phyloP scores from a whole-genome alignment of 1,140 invertebrate species.

The Leptinotarsa undecemlineata region DNA sequence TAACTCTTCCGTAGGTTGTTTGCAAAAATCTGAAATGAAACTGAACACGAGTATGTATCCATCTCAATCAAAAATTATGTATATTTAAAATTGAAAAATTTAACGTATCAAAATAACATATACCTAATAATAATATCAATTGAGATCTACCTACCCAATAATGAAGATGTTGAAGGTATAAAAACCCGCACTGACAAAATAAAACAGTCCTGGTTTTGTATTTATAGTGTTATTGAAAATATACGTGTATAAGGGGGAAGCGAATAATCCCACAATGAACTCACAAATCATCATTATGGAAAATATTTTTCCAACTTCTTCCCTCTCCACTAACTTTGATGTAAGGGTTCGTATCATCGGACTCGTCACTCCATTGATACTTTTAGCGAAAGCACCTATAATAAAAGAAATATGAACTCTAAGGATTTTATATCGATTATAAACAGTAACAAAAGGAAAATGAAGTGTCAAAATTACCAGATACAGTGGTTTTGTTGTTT shows the following conservation, averaged over 20 bases:
- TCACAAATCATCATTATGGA: slow-evolving; percentile 54
- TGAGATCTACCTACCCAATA: slow-evolving; percentile 56
- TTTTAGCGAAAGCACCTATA: slow-evolving; percentile 57
- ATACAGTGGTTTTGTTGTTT: no score
- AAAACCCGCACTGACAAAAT: slow-evolving; percentile 59
- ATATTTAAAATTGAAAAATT: no score
- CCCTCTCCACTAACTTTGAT: slow-evolving; percentile 65
- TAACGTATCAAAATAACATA: no score
- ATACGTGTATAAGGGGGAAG: slow-evolving; percentile 64
- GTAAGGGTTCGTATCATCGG: slow-evolving; percentile 68
- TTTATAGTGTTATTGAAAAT: slow-evolving; percentile 63
- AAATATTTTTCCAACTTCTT: slow-evolving; percentile 66
- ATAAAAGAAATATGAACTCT: no score
- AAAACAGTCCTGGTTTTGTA: slow-evolving; percentile 61
- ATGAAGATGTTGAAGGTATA: slow-evolving; percentile 54
- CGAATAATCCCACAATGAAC: slow-evolving; percentile 63
- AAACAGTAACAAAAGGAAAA: no score
- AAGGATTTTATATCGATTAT: no score
- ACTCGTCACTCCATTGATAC: slow-evolving; percentile 61
- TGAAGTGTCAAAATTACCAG: no score
- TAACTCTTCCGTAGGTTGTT: no score
- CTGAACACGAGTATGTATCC: no score
- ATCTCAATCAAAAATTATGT: no score
- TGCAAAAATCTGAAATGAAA: no score
- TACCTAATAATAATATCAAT: no score